Base-by-base conservation (phyloP, 2,888 invertebrate genomes). In the Vesta saturnalis region DNA sequence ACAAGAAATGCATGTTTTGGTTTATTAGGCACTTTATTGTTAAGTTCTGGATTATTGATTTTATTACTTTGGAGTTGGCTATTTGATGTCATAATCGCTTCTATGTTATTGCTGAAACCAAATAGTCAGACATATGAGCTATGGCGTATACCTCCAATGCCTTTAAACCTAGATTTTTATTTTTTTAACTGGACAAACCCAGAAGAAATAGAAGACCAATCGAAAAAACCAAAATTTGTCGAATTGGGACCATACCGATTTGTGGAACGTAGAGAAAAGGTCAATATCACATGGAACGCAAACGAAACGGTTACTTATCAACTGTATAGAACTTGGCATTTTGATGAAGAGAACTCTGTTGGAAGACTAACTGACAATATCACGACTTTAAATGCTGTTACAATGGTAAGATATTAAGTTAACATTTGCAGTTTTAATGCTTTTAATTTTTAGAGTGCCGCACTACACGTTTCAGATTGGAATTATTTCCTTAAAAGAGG, bases 111-210 rank as follows among this genome's bases (percentile, higher is more conserved):
- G 10, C 21, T 70, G 18, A 70, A 67, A 60, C 64, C 70, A 35
- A 59, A 62, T 52, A 56, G 67, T 6, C 15, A 14, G 0, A 35
- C 54, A 0, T 94, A 86, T 82, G 85, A 88, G 1, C 82, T 91
- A 56, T 96, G 95, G 95, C 86, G 88, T 77, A 89, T 86, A 49
- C 90, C 91, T 0, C 86, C 88, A 0, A 82, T 92, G 30, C 88
- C 90, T 0, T 82, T 93, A 14, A 86, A 84, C 77, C 83, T 93
- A 74, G 90, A 92, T 74, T 85, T 94, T 66, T 91, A 89, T 78
- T 86, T 93, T 73, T 93, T 89, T 83, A 94, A 94, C 82, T 94
- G 94, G 94, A 93, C 93, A 2, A 94, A 94, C 82, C 88, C 92
- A 0, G 87, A 90, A 12, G 87, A 89, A 58, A 87, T 89, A 35